Conservation (phyloP, 2,888 invertebrate genomes). For the Mallateleia sp. region DNA sequence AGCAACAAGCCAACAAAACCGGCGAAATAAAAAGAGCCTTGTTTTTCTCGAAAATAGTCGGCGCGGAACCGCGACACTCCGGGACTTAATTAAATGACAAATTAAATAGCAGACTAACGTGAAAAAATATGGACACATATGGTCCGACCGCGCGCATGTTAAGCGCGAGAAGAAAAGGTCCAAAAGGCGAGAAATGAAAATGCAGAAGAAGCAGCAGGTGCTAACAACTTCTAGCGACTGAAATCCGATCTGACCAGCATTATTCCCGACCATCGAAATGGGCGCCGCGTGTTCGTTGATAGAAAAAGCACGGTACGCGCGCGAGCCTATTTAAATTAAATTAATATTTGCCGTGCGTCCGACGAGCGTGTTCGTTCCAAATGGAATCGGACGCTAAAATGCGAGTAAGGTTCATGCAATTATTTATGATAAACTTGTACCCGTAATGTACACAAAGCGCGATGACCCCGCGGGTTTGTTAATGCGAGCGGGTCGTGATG, state of each 20-base stretch:
- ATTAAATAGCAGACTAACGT: conserved; percentile 56
- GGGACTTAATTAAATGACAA: conserved; percentile 64
- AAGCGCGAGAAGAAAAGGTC: conserved; percentile 39
- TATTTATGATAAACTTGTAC: conserved; percentile 88
- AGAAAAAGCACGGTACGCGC: conserved; percentile 66
- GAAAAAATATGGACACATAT: conserved; percentile 61
- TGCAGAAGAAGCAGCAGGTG: conserved; percentile 59
- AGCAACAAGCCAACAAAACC: not conserved
- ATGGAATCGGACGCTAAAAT: conserved; percentile 83
- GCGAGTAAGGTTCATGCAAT: conserved; percentile 85
- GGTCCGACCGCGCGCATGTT: conserved; percentile 32
- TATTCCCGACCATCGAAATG: conserved; percentile 71
- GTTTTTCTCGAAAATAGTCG: conserved; percentile 6
- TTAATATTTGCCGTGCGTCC: conserved; percentile 87
- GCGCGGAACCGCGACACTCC: not conserved
- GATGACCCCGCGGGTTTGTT: conserved; percentile 64
- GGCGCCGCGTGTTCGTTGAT: conserved; percentile 68
- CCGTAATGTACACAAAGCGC: conserved; percentile 75
- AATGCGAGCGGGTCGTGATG: conserved; percentile 77
- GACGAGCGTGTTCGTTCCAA: conserved; percentile 70
- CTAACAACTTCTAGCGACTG: conserved; percentile 67
- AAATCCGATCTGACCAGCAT: conserved; percentile 64
- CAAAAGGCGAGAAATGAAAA: conserved; percentile 45
- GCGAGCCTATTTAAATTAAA: conserved; percentile 88
- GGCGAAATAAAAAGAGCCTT: not conserved